phyloP scores from a whole-genome alignment of 1,140 invertebrate genomes.

The Lepidurus couesii region DNA sequence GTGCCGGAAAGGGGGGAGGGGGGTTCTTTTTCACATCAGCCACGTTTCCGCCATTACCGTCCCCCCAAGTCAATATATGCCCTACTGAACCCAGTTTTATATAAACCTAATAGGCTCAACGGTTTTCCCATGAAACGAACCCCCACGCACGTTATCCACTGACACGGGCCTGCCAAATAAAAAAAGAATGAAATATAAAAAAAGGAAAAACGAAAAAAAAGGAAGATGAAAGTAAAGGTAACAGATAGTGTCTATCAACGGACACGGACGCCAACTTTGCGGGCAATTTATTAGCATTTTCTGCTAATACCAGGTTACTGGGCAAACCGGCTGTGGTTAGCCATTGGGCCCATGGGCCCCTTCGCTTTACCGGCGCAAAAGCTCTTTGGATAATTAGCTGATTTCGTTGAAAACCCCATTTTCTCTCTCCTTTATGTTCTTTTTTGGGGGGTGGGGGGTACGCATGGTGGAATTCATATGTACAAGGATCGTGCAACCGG shows the following conservation, averaged over 20 bases:
- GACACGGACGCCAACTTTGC: conserved; percentile 16
- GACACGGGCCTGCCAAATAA: conserved; percentile 1
- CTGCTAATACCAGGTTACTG: conserved; percentile 14
- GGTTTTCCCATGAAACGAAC: neutral
- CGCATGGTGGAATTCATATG: neutral
- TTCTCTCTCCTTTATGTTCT: neutral
- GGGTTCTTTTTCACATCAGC: neutral
- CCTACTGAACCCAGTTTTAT: neutral
- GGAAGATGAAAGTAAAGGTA: conserved; percentile 1
- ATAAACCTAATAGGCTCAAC: conserved; percentile 10
- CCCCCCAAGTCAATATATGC: neutral
- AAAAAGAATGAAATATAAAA: neutral
- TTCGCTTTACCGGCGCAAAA: conserved; percentile 14
- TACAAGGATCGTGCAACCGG: neutral
- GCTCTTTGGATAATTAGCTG: conserved; percentile 22
- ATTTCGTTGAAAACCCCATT: conserved; percentile 15
- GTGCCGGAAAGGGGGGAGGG: neutral
- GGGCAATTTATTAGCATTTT: conserved; percentile 5
- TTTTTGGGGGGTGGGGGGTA: neutral
- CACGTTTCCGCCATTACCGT: conserved; percentile 2
- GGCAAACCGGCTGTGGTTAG: conserved; percentile 1
- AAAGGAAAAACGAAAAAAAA: neutral
- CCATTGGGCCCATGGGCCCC: conserved; percentile 9
- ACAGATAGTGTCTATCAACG: conserved; percentile 12
- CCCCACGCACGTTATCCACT: neutral